These are phyloP conservation scores for Dendroctonus ponderosae DNA, from an alignment of 1,140 invertebrate species.

Conservation along the genomic window DNA sequence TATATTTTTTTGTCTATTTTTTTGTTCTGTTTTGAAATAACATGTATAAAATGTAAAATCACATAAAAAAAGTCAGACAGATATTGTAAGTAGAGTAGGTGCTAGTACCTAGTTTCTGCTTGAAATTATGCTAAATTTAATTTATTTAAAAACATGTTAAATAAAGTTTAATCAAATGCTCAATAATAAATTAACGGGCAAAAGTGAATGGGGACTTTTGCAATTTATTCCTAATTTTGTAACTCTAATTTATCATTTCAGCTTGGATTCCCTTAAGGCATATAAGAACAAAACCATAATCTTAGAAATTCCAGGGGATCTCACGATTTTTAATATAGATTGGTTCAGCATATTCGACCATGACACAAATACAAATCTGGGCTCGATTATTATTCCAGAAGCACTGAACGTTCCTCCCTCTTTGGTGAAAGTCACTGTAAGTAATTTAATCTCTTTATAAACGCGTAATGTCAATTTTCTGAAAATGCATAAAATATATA, in stretches of 20 bases:
- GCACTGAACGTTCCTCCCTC: conserved; percentile 84
- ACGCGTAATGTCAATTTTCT: no score
- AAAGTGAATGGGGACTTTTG: background rate
- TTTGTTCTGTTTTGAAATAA: no score
- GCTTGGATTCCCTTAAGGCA: conserved; percentile 66
- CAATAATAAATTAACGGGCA: background rate
- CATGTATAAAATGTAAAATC: no score
- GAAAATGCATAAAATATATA: no score
- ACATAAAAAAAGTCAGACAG: no score
- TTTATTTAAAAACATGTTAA: no score
- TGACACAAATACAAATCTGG: conserved; percentile 68
- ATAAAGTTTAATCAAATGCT: background rate
- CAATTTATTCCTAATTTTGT: background rate
- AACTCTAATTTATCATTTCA: conserved; percentile 46
- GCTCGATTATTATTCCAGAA: conserved; percentile 76
- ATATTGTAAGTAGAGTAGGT: no score
- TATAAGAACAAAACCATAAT: conserved; percentile 76
- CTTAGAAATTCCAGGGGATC: conserved; percentile 77
- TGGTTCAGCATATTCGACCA: conserved; percentile 84
- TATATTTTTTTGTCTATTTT: background rate
- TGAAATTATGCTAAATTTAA: no score
- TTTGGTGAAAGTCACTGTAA: conserved; percentile 61
- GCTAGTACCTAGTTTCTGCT: no score
- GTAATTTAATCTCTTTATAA: conserved; percentile 14
- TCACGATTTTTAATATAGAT: conserved; percentile 79